Evolutionary conservation across 2,888 invertebrate genomes (phyloP).

Genomic region (Drosophila anomelani): DNA sequence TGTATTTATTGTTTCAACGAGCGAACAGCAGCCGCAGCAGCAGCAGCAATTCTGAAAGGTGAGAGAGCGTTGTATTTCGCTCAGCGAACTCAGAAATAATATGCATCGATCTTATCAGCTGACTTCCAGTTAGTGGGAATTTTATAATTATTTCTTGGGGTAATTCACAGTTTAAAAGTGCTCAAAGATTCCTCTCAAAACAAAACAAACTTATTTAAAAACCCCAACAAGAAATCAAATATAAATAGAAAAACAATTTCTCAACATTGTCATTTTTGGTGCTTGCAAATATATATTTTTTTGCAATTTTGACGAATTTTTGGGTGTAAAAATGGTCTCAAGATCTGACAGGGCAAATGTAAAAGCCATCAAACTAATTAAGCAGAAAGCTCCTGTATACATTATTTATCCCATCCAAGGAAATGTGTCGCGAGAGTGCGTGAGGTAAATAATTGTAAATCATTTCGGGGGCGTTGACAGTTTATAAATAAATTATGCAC

Average conservation of each 20-base stretch:
- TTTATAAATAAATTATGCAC: conserved; percentile 25
- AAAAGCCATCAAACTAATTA: conserved; percentile 43
- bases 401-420: conserved; percentile 21
- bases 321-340: conserved; percentile 5
- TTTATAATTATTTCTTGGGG: conserved; percentile 6
- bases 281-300: conserved; percentile 20
- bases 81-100: conserved; percentile 1
- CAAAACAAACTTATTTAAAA: neutral
- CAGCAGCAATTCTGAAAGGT: conserved; percentile 31
- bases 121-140: conserved; percentile 9
- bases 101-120: conserved; percentile 19
- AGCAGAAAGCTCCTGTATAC: neutral
- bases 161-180: neutral
- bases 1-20: conserved; percentile 16
- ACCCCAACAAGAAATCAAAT: neutral
- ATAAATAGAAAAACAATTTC: conserved; percentile 25
- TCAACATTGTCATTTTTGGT: conserved; percentile 28
- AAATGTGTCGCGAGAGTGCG: conserved; percentile 22
- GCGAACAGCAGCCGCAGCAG: neutral
- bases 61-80: conserved; percentile 1
- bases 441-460: conserved; percentile 3
- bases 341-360: conserved; percentile 25
- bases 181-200: neutral
- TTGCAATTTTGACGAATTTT: conserved; percentile 11
- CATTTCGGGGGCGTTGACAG: conserved; percentile 29